Evolutionary conservation across 1,140 invertebrate species (phyloP).

Genomic region (Drosophila yakuba): DNA sequence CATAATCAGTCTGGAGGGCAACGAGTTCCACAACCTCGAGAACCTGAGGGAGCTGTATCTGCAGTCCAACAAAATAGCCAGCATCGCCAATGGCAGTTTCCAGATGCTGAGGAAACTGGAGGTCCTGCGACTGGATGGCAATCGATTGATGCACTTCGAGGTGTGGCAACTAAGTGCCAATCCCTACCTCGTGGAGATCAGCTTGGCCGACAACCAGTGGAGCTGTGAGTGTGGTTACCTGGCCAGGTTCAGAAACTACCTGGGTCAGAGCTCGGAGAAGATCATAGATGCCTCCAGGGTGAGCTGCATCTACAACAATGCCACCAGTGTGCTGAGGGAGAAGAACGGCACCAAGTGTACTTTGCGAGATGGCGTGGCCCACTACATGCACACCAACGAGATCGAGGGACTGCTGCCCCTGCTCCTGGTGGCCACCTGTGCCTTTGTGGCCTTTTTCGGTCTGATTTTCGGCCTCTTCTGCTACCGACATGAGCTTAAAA

Average conservation of each 20-base stretch:
- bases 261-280: constrained; percentile 89
- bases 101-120: constrained; percentile 91
- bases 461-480: constrained; percentile 91
- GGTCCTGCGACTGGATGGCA: constrained; percentile 93
- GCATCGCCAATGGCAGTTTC: constrained; percentile 94
- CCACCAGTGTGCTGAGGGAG: constrained; percentile 88
- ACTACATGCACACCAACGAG: constrained; percentile 90
- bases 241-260: constrained; percentile 91
- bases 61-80: constrained; percentile 93
- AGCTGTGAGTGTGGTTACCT: constrained; percentile 95
- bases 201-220: constrained; percentile 94
- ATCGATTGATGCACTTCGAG: constrained; percentile 91
- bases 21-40: constrained; percentile 93
- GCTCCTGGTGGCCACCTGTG: constrained; percentile 89
- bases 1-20: constrained; percentile 91
- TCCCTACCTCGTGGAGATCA: constrained; percentile 91
- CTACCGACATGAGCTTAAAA: constrained; percentile 92
- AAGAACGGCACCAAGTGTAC: constrained; percentile 90
- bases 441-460: constrained; percentile 90
- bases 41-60: constrained; percentile 93
- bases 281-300: constrained; percentile 89
- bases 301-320: constrained; percentile 88
- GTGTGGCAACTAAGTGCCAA: constrained; percentile 91
- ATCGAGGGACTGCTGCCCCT: constrained; percentile 92
- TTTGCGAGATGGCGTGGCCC: constrained; percentile 88